Evolutionary conservation across 2,888 invertebrate genomes (phyloP), one percentile per base, ranked within the genome.

Genomic region (Agelastica alni): DNA sequence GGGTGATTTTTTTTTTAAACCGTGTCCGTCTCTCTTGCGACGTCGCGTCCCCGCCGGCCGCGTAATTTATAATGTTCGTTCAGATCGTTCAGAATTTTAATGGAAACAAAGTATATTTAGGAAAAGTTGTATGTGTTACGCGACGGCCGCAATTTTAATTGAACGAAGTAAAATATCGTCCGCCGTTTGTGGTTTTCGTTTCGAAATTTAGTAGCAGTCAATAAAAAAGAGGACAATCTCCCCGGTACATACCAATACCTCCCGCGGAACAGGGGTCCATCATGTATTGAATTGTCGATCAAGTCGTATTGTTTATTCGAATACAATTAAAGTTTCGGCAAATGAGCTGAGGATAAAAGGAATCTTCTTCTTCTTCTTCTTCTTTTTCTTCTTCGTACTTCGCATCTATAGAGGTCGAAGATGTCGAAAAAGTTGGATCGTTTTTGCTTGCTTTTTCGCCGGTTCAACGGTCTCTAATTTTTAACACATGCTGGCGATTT

Each of bases 231-330:
- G 58, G 48, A 67, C 62, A 58, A 55, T 56, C 6, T 6, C 61
- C 60, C 61, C 56, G 64, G 63, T 59, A 63, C 69, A 69, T 68
- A 66, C 66, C 64, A 51, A 68, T 67, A 66, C 70, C 67, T 67
- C 66, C 65, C 63, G 66, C 62, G 36, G 61, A 68, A 70, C 68
- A 63, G 66, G n/a, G n/a, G 67, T 66, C 66, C 68, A 67, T 70
- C 70, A 67, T 61, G 68, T 64, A 69, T 70, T 70, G 70, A 71
- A 71, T 71, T 70, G 71, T 73, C 72, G 67, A 72, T 72, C 72
- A 71, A 61, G 56, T 56, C 59, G 66, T 67, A 70, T 71, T 73
- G 70, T 73, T 70, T 70, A 70, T 70, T 68, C 67, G 68, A 67
- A 70, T 70, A 71, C 70, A 71, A 72, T 73, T 70, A 70, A 67